A percentile compares a stretch with the other conserved stretches of the same genome.
Evolutionary conservation across 2,888 invertebrate species (phyloP).

Genomic region (Blastobasis adustella): DNA sequence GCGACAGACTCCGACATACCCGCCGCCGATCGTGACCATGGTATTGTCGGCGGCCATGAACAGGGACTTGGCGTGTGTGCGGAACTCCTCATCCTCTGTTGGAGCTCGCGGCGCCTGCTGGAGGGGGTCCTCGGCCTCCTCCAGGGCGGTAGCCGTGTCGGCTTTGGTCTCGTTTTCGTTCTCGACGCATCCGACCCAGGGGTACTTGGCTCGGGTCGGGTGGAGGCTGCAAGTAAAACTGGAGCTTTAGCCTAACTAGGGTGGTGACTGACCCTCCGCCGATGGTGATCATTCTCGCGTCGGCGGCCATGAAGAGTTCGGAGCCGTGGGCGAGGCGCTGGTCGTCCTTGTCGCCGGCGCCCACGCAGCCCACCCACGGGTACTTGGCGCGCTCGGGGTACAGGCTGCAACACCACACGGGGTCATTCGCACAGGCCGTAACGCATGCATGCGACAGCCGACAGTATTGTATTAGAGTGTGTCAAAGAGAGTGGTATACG

Average conservation of each 20-base stretch:
- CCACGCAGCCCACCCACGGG: constrained; percentile 90
- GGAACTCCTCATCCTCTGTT: constrained; percentile 31
- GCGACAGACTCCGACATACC: constrained; percentile 76
- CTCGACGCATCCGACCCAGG: constrained; percentile 92
- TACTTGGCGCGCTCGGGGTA: constrained; percentile 93
- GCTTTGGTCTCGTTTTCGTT: constrained; percentile 46
- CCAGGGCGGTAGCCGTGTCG: not conserved
- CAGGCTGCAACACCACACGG: constrained; percentile 62
- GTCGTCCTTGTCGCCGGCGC: constrained; percentile 68
- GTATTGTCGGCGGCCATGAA: constrained; percentile 96
- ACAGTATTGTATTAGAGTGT: too few species aligned
- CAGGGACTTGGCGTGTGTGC: constrained; percentile 85
- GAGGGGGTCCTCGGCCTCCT: too few species aligned
- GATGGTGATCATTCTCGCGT: constrained; percentile 94
- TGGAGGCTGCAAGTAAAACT: constrained; percentile 66
- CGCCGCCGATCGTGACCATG: constrained; percentile 96
- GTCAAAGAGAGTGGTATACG: too few species aligned
- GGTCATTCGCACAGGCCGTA: too few species aligned
- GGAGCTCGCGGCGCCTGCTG: not conserved
- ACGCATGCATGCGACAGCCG: not conserved
- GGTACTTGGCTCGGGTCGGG: constrained; percentile 90
- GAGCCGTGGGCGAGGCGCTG: constrained; percentile 85
- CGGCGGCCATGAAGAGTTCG: constrained; percentile 97
- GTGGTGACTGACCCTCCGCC: constrained; percentile 89
- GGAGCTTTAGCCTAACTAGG: not conserved